These are phyloP conservation scores for Meteorus sp. DNA, from an alignment of 1,140 invertebrate genomes.

Conservation along the genomic window DNA sequence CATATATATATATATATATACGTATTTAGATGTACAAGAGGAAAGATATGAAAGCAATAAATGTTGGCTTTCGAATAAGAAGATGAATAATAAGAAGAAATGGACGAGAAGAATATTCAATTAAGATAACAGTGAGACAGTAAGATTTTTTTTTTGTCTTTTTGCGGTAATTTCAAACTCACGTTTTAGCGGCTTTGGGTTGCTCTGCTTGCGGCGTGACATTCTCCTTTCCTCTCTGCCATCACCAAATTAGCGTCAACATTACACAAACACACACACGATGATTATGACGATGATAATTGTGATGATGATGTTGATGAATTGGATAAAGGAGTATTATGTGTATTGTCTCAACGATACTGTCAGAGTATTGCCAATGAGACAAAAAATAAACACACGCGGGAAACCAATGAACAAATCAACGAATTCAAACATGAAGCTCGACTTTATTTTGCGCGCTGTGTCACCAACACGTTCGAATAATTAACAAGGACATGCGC, in stretches of 20 bases:
- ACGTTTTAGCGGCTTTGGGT: conserved; percentile 70
- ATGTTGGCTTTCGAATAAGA: background rate
- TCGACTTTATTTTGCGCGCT: too few species aligned
- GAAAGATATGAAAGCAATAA: too few species aligned
- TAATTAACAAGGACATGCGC: conserved; percentile 7
- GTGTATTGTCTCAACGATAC: conserved; percentile 4
- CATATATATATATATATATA: background rate
- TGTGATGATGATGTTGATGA: conserved; percentile 26
- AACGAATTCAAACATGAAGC: background rate
- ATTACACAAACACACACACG: too few species aligned
- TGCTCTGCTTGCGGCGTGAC: conserved; percentile 70
- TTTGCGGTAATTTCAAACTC: conserved; percentile 50
- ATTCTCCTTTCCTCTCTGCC: conserved; percentile 59
- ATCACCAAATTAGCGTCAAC: conserved; percentile 54
- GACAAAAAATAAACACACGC: conserved; percentile 8
- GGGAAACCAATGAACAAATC: background rate
- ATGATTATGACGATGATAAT: conserved; percentile 28
- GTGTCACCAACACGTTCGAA: too few species aligned
- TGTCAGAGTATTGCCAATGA: background rate
- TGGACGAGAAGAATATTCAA: too few species aligned
- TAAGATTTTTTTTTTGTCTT: background rate
- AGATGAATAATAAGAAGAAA: too few species aligned
- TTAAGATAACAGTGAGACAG: background rate
- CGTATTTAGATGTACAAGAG: background rate
- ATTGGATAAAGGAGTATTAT: too few species aligned